A percentile compares a stretch with the other conserved stretches of the same genome.
Conservation (phyloP, 1,140 invertebrate genomes). For the Cotesia vestalis region DNA sequence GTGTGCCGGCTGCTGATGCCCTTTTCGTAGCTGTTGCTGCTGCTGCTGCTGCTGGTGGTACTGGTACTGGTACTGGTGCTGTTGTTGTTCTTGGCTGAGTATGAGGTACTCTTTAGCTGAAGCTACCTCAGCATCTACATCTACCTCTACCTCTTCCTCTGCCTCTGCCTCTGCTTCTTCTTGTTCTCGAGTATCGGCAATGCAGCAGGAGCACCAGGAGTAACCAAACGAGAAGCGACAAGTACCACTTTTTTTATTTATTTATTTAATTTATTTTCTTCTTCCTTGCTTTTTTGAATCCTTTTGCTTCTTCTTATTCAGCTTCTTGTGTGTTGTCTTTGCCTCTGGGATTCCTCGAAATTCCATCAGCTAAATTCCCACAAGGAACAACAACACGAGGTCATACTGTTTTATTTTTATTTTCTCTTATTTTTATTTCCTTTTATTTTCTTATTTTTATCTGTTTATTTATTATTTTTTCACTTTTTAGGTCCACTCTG, state of each 20-base stretch:
- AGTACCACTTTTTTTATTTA: conserved; percentile 35
- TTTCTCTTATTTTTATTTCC: neutral
- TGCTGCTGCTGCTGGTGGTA: conserved; percentile 11
- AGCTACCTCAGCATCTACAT: too few relatives aligned
- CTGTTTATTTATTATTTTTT: neutral
- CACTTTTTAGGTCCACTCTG: neutral
- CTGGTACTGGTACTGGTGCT: conserved; percentile 19
- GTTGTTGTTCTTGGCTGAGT: neutral
- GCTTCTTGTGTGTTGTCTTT: conserved; percentile 30
- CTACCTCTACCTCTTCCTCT: too few relatives aligned
- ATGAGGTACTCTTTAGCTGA: conserved; percentile 5
- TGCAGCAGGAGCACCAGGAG: conserved; percentile 61
- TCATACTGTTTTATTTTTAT: conserved; percentile 19
- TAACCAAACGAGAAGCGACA: conserved; percentile 49
- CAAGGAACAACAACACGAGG: conserved; percentile 17
- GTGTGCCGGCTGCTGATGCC: conserved; percentile 55
- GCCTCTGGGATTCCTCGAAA: conserved; percentile 49
- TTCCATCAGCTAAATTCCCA: conserved; percentile 48
- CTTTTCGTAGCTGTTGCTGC: conserved; percentile 50
- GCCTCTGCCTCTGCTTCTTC: too few relatives aligned
- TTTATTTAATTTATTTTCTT: conserved; percentile 31
- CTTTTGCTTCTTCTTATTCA: conserved; percentile 27
- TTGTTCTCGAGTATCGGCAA: conserved; percentile 48
- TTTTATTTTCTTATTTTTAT: too few relatives aligned
- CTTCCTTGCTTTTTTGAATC: conserved; percentile 19